Conservation (phyloP, 1,140 invertebrate species). For the Fopius arisanus region DNA sequence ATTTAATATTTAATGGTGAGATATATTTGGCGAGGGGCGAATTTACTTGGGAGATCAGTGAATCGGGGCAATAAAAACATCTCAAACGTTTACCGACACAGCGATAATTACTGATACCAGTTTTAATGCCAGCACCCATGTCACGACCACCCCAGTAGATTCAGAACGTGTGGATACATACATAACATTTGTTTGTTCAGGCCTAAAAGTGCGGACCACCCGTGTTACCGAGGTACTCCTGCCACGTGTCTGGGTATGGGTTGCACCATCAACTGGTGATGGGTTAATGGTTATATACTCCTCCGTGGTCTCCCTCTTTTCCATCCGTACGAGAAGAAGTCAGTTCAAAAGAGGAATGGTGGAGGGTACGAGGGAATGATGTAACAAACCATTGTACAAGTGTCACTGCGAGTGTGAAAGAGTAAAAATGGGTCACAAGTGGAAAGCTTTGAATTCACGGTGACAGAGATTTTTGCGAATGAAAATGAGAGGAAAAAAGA, state of each 20-base stretch:
- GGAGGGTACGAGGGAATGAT: background rate
- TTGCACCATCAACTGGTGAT: background rate
- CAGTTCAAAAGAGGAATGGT: background rate
- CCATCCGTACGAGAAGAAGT: background rate
- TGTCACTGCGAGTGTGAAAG: background rate
- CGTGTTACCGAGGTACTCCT: background rate
- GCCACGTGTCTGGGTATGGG: background rate
- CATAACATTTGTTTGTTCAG: constrained; percentile 17
- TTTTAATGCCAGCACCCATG: constrained; percentile 47
- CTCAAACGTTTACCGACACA: constrained; percentile 48
- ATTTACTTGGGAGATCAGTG: too few species aligned
- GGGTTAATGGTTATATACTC: constrained; percentile 5
- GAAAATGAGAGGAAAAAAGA: background rate
- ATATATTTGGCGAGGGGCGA: too few species aligned
- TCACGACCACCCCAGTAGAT: constrained; percentile 28
- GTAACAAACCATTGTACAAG: background rate
- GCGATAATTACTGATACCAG: constrained; percentile 56
- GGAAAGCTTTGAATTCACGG: background rate
- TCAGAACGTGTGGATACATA: constrained; percentile 1
- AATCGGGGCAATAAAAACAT: background rate
- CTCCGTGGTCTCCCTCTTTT: background rate
- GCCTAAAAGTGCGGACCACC: constrained; percentile 11
- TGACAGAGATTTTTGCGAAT: background rate
- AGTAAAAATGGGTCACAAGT: background rate
- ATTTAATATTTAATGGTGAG: too few species aligned